phyloP scores from a whole-genome alignment of 2,888 invertebrate species.

The Notodonta ziczac region DNA sequence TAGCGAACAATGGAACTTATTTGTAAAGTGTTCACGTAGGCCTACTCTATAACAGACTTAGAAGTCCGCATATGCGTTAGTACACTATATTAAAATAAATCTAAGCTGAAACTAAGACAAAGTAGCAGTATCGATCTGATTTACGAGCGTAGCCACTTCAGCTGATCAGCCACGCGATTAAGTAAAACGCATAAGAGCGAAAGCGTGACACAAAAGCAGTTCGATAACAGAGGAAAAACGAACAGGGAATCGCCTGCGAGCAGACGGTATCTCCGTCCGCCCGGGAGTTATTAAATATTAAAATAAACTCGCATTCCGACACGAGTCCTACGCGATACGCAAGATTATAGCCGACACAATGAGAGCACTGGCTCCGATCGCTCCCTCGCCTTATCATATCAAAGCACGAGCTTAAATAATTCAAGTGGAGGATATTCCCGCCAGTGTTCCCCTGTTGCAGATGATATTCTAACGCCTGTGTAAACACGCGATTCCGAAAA shows the following conservation, averaged over 20 bases:
- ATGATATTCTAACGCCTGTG: slow-evolving; percentile 62
- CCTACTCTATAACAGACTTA: slow-evolving; percentile 15
- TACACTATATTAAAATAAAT: not conserved
- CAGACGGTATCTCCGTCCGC: slow-evolving; percentile 77
- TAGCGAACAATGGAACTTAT: slow-evolving; percentile 54
- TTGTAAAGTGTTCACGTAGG: slow-evolving; percentile 36
- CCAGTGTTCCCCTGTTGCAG: slow-evolving; percentile 50
- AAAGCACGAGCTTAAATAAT: slow-evolving; percentile 75
- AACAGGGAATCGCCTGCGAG: slow-evolving; percentile 75
- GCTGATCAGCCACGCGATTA: slow-evolving; percentile 73
- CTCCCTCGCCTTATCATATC: slow-evolving; percentile 77
- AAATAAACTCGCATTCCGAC: slow-evolving; percentile 83
- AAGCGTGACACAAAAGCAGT: slow-evolving; percentile 81
- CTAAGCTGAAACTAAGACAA: slow-evolving; percentile 12
- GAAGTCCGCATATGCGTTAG: not conserved
- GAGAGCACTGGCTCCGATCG: slow-evolving; percentile 73
- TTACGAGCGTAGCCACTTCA: slow-evolving; percentile 57
- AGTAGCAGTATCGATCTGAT: slow-evolving; percentile 46
- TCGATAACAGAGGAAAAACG: slow-evolving; percentile 79
- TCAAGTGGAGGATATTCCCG: slow-evolving; percentile 60
- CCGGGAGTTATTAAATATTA: slow-evolving; percentile 84
- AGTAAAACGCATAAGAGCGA: slow-evolving; percentile 74
- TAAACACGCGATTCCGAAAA: slow-evolving; percentile 48
- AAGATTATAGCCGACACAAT: slow-evolving; percentile 81
- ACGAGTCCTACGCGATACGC: slow-evolving; percentile 80